A percentile compares a stretch with the other conserved stretches of the same genome.
phyloP scores from a whole-genome alignment of 2,797 vertebrate genomes.

The Microctenopoma stevenorrisi region DNA sequence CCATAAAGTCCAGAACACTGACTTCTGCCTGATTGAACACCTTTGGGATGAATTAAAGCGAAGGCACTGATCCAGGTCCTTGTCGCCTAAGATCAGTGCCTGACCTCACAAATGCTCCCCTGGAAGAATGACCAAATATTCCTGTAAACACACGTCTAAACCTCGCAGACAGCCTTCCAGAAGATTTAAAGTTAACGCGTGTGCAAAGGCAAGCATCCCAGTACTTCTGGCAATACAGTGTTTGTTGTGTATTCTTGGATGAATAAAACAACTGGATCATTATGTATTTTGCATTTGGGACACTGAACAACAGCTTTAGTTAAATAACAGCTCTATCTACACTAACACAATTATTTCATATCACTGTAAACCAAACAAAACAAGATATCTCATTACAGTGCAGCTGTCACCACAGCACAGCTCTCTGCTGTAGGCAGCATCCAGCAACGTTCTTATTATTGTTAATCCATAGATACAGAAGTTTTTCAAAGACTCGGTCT shows the following conservation, averaged over 20 bases:
- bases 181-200: no score
- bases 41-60: no score
- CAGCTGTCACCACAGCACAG: conserved; percentile 16
- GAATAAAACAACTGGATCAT: conserved; percentile 27
- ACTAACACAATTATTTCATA: conserved; percentile 36
- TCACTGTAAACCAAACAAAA: conserved; percentile 40
- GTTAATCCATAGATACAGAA: conserved; percentile 33
- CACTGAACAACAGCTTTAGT: conserved; percentile 8
- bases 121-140: no score
- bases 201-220: no score
- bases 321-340: conserved; percentile 23
- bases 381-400: conserved; percentile 46
- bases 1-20: no score
- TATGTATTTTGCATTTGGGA: conserved; percentile 11
- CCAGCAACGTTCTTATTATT: conserved; percentile 36
- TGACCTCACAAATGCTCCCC: no score
- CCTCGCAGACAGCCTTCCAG: no score
- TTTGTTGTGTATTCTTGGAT: neutral
- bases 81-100: no score
- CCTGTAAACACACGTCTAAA: no score
- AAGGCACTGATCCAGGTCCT: no score
- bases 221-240: no score
- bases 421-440: conserved; percentile 21
- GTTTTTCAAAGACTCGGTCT: conserved; percentile 32
- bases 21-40: no score